Conservation (phyloP, 2,113 vertebrate genomes). For the Antechinus stuartii region DNA sequence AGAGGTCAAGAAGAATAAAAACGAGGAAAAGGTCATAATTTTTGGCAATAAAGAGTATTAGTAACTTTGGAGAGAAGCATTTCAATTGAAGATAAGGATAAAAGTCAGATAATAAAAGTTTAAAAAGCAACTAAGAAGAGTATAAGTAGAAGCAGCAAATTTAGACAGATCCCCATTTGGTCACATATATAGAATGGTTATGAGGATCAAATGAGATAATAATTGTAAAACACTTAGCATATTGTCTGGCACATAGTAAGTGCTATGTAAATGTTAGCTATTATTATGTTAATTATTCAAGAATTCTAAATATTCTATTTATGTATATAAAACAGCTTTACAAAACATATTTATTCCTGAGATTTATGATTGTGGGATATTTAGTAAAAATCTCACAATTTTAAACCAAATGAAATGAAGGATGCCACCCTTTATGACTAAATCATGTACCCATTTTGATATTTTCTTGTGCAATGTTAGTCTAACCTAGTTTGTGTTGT, state of each 20-base stretch:
- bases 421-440: no score
- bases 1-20: no score
- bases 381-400: conserved; percentile 13
- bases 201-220: not conserved
- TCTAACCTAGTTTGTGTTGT: no score
- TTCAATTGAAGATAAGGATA: not conserved
- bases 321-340: not conserved
- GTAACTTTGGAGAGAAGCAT: not conserved
- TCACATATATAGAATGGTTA: not conserved
- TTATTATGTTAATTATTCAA: not conserved
- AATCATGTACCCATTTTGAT: no score
- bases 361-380: not conserved
- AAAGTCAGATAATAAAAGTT: not conserved
- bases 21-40: not conserved
- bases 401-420: conserved; percentile 25
- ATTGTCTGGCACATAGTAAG: not conserved
- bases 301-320: not conserved
- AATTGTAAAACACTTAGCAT: not conserved
- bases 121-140: not conserved
- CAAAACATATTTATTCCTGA: not conserved
- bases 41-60: not conserved
- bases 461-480: no score
- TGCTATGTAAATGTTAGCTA: not conserved
- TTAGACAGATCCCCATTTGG: not conserved
- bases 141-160: not conserved